phyloP scores from a whole-genome alignment of 2,797 vertebrate species.

The Thamnophis elegans region DNA sequence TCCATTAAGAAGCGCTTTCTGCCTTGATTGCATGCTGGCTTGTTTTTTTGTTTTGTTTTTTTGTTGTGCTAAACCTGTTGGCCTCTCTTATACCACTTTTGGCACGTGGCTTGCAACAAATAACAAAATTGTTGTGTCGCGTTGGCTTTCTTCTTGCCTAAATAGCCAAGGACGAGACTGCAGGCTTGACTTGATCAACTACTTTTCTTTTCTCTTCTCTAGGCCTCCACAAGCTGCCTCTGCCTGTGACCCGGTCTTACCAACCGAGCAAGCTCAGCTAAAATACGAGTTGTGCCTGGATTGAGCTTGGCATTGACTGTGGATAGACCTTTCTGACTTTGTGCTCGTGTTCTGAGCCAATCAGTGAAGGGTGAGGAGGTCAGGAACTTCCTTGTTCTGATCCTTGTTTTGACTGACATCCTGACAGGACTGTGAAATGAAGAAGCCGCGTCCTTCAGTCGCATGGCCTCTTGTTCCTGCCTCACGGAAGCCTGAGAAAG shows the following conservation, averaged over 20 bases:
- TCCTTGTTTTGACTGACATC: not conserved
- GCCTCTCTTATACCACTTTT: not conserved
- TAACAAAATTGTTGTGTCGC: not conserved
- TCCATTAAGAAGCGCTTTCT: not conserved
- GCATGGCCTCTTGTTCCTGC: not conserved
- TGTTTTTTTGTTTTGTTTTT: not conserved
- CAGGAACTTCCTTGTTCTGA: not conserved
- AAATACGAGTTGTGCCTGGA: not conserved
- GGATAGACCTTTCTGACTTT: slow-evolving; percentile 20
- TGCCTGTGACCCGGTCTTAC: slow-evolving; percentile 78
- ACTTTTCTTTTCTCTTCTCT: slow-evolving; percentile 14
- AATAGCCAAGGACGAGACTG: not conserved
- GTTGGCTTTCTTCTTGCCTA: not conserved
- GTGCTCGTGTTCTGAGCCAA: slow-evolving; percentile 62
- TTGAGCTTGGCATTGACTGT: not conserved
- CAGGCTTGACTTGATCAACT: not conserved
- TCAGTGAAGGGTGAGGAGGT: slow-evolving; percentile 16
- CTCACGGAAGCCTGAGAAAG: not conserved
- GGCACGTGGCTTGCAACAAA: not conserved
- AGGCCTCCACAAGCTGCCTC: slow-evolving; percentile 89
- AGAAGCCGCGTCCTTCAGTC: not conserved
- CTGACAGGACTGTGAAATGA: not conserved
- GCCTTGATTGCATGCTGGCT: not conserved
- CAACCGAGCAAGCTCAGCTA: slow-evolving; percentile 75
- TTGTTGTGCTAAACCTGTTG: not conserved